phyloP scores from a whole-genome alignment of 1,140 invertebrate species.

The Polyergus mexicanus region DNA sequence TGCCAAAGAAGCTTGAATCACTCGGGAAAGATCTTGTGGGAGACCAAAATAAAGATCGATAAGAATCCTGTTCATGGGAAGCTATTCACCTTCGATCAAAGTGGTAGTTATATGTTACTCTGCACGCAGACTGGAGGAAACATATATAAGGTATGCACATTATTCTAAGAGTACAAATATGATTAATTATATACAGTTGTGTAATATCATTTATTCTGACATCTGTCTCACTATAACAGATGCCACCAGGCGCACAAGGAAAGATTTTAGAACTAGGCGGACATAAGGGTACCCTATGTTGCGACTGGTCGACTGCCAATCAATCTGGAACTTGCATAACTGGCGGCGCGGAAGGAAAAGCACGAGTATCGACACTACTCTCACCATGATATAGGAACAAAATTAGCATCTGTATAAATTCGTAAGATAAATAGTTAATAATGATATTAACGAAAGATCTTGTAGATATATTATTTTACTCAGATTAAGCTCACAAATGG shows the following conservation, averaged over 20 bases:
- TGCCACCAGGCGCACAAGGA: conserved; percentile 83
- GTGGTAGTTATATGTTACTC: conserved; percentile 88
- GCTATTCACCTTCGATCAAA: conserved; percentile 88
- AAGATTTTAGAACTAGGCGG: conserved; percentile 88
- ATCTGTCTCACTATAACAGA: conserved; percentile 75
- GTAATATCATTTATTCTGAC: conserved; percentile 18
- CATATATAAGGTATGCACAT: conserved; percentile 87
- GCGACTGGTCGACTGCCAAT: conserved; percentile 90
- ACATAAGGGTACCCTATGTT: conserved; percentile 88
- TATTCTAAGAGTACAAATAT: neutral
- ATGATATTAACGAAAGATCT: conserved; percentile 63
- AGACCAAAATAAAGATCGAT: conserved; percentile 85
- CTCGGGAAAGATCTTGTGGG: conserved; percentile 85
- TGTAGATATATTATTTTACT: conserved; percentile 68
- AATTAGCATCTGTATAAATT: conserved; percentile 85
- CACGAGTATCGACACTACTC: conserved; percentile 88
- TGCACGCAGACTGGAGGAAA: conserved; percentile 88
- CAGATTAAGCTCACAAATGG: conserved; percentile 18
- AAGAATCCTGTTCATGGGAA: conserved; percentile 85
- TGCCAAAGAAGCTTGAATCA: conserved; percentile 88
- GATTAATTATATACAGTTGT: neutral
- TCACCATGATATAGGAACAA: conserved; percentile 85
- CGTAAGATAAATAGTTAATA: conserved; percentile 70
- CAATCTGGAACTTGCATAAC: conserved; percentile 89
- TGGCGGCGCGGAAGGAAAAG: conserved; percentile 88